phyloP scores from a whole-genome alignment of 64 coral and sea anemone species.

The Montipora efflorescens region DNA sequence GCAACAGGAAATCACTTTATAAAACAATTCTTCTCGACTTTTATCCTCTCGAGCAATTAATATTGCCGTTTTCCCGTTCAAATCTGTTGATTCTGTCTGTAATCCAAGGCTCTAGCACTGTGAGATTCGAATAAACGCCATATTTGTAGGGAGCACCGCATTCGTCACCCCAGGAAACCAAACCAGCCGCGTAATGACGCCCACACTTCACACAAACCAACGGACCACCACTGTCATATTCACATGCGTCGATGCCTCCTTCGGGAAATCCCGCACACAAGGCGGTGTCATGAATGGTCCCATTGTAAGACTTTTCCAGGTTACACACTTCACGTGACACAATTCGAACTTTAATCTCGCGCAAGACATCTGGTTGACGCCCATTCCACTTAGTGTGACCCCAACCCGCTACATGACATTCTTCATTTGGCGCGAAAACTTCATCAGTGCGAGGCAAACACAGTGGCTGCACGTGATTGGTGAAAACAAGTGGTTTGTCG shows the following conservation, averaged over 20 bases:
- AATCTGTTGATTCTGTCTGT: conserved; percentile 9
- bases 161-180: conserved; percentile 68
- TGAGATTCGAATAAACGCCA: conserved; percentile 74
- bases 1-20: too few relatives aligned
- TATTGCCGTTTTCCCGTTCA: not conserved
- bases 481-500: conserved; percentile 37
- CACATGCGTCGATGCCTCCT: conserved; percentile 71
- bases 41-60: not conserved
- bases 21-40: too few relatives aligned
- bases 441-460: conserved; percentile 33
- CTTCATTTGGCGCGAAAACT: conserved; percentile 21
- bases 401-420: conserved; percentile 67
- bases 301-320: conserved; percentile 63
- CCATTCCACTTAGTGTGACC: conserved; percentile 73
- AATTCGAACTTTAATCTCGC: conserved; percentile 39
- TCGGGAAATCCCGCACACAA: conserved; percentile 72
- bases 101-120: conserved; percentile 54
- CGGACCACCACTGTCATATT: conserved; percentile 86
- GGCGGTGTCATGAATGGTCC: conserved; percentile 67
- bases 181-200: conserved; percentile 57
- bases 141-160: conserved; percentile 63
- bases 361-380: conserved; percentile 49
- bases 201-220: conserved; percentile 63
- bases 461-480: conserved; percentile 49
- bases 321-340: conserved; percentile 61